phyloP scores from a whole-genome alignment of 2,797 vertebrate genomes.

The Glyptemys insculpta region DNA sequence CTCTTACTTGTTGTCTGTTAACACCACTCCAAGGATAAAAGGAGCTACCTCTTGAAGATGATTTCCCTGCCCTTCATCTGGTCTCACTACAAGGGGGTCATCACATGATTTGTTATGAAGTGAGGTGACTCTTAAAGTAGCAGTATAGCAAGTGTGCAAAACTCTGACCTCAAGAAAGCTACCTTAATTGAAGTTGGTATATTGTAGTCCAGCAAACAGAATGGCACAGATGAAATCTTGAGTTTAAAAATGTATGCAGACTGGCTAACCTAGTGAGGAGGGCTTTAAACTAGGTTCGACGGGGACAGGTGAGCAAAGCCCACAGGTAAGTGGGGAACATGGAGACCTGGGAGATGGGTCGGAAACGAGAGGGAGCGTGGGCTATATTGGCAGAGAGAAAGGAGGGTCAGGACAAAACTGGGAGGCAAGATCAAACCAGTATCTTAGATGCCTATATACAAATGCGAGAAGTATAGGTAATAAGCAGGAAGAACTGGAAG shows the following conservation, averaged over 20 bases:
- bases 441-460: too few species aligned
- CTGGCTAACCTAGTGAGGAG: too few species aligned
- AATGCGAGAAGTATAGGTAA: too few species aligned
- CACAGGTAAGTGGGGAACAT: too few species aligned
- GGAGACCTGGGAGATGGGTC: too few species aligned
- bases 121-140: background rate
- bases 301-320: too few species aligned
- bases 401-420: too few species aligned
- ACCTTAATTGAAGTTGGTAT: background rate
- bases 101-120: background rate
- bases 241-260: conserved; percentile 35
- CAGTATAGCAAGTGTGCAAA: background rate
- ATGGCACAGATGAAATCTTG: background rate
- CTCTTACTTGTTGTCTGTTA: background rate
- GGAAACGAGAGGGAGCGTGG: too few species aligned
- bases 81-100: background rate
- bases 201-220: conserved; percentile 10
- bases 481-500: too few species aligned
- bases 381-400: too few species aligned
- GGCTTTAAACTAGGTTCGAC: too few species aligned
- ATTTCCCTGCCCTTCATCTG: background rate
- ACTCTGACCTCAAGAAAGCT: background rate
- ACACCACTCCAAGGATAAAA: background rate
- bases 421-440: too few species aligned
- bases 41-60: background rate